Evolutionary conservation across 2,797 vertebrate species (phyloP), one percentile per base, ranked within the genome.

Genomic region (Megalops cyprinoides): DNA sequence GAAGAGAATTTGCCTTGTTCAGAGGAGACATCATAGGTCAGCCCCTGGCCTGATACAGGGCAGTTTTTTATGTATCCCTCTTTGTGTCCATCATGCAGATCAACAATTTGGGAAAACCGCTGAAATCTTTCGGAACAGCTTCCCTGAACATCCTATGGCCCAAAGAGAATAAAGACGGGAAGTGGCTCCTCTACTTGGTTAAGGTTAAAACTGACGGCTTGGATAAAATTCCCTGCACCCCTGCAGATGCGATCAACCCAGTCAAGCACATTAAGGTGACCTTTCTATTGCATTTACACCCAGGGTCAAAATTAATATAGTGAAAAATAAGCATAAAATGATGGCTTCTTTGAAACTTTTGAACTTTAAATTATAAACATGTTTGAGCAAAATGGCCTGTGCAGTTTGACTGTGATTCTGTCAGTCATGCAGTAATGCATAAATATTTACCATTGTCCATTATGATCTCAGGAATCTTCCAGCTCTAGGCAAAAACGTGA

Each of bases 171-270:
- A 37, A 0, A 14, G 80, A 93, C 0, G 94, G 92, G 20, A 97
- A 97, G 81, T 94, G 95, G 96, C 87, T 99, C 81, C 95, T 99
- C 60, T 99, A 99, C 91, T 93, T 98, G 87, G 91, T 94, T 90
- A 95, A 94, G 84, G 94, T 98, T 82, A 95, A 89, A 76, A 91
- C 95, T 28, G 91, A 90, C 20, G 97, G 96, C 28, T 87, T 97
- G 85, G 90, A 94, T 9, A 87, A 89, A 42, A 67, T 95, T 0
- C 78, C 85, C 10, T 99, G 98, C 90, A 85, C 91, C 42, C 96
- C 94, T 0, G 55, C 79, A 71, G 12, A 0, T 0, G 94, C 95
- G 88, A 89, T 97, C 84, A 97, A 98, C 89, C 71, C 28, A 37
- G 76, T 84, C 23, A 81, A 65, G 81, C 0, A 0, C 73, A 1